Evolutionary conservation across 2,888 invertebrate species (phyloP).

Genomic region (Protula sp.): DNA sequence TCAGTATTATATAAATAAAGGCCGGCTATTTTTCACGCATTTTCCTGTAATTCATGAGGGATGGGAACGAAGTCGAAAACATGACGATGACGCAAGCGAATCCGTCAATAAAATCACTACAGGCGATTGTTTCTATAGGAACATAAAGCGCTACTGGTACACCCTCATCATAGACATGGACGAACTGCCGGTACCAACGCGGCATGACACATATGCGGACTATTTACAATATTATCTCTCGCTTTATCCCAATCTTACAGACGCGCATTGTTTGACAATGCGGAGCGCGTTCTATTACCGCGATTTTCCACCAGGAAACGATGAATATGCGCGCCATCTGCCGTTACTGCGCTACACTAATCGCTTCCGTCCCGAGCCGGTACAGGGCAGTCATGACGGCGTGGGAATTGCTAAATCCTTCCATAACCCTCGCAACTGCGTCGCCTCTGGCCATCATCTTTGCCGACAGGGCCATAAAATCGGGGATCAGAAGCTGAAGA

Average conservation of each 20-base stretch:
- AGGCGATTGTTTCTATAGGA: not conserved
- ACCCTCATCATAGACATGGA: not conserved
- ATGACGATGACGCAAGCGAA: not conserved
- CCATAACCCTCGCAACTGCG: not conserved
- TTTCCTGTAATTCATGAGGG: not conserved
- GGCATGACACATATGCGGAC: not conserved
- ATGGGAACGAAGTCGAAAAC: not conserved
- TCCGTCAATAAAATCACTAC: not conserved
- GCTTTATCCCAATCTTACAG: not conserved
- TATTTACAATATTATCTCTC: not conserved
- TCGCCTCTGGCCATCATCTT: not conserved
- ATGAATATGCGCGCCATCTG: not conserved
- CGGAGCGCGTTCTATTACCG: not conserved
- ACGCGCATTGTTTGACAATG: not conserved
- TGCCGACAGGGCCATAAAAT: not conserved
- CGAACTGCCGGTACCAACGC: not conserved
- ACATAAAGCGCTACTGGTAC: not conserved
- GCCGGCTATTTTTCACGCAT: not conserved
- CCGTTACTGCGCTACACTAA: not conserved
- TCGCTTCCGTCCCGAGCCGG: not conserved
- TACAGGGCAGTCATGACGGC: not conserved
- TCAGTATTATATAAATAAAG: not conserved
- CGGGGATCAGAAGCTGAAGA: not conserved
- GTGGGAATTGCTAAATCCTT: not conserved
- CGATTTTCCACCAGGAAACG: not conserved